phyloP scores from a whole-genome alignment of 2,113 vertebrate species.

The Eleginops maclovinus region DNA sequence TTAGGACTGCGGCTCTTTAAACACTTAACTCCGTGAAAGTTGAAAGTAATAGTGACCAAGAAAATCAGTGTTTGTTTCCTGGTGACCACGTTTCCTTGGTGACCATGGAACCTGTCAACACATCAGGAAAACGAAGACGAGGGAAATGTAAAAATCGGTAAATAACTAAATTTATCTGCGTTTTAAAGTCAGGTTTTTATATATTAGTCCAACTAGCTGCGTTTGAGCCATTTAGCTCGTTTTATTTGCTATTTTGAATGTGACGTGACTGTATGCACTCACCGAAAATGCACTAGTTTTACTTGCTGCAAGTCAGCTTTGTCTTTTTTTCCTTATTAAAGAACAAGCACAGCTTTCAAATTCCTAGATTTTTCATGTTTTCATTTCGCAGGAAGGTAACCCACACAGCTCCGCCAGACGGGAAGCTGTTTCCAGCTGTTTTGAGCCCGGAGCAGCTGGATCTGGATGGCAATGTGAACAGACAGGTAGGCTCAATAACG shows the following conservation, averaged over 20 bases:
- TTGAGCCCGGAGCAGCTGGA: background rate
- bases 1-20: too few species aligned
- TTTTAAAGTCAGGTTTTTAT: too few species aligned
- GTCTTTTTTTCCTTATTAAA: too few species aligned
- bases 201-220: background rate
- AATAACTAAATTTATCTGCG: background rate
- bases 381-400: slow-evolving; percentile 7
- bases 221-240: background rate
- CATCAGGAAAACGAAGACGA: slow-evolving; percentile 20
- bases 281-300: background rate
- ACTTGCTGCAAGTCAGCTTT: background rate
- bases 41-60: too few species aligned
- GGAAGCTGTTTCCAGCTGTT: slow-evolving; percentile 48
- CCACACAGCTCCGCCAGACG: background rate
- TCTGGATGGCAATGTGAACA: background rate
- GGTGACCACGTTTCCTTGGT: slow-evolving; percentile 30
- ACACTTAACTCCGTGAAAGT: too few species aligned
- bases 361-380: background rate
- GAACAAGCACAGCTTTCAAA: background rate
- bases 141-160: slow-evolving; percentile 42
- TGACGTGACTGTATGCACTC: background rate
- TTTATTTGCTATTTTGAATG: background rate
- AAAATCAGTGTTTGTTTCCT: slow-evolving; percentile 2
- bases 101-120: slow-evolving; percentile 64
- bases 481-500: slow-evolving; percentile 20